Base-by-base conservation (phyloP, 92 coral and sea anemone genomes). In the Porites lobata region DNA sequence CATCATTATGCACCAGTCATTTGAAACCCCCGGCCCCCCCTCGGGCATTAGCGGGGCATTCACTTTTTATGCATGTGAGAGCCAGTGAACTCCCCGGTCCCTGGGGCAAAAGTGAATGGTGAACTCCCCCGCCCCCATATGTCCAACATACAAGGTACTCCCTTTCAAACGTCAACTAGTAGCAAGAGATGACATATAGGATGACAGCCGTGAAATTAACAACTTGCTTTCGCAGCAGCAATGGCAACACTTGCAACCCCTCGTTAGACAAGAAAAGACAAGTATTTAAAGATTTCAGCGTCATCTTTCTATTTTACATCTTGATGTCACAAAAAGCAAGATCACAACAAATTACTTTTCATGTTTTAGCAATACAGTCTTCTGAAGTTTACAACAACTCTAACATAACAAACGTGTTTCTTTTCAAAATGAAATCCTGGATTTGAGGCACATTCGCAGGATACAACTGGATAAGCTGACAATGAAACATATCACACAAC, bases 51-150 rank as follows among this genome's bases (percentile, higher is more conserved):
- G n/a, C 80, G 80, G 51, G 80, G 65, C 66, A 53, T 76, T 76
- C 80, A 76, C 80, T 20, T 19, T 76, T 76, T 76, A n/a, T 54
- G 65, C 68, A 57, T 19, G 67, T 76, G 68, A 24, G 54, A 56
- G 80, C 67, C 26, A 76, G 80, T 56, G 68, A 76, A 76, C 9
- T 76, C 80, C 68, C 67, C 13, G 38, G 52, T 70, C 75, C 75
- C 38, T 24, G 51, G 50, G 38, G 75, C 47, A 24, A 68, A 68
- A 68, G n/a, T 32, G 43, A 32, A 32, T 32, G 43, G 43, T 32
- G 43, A 32, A 32, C 43, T 32, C 43, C 43, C 43, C 43, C 43
- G 43, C 43, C 43, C 43, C 43, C 43, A 32, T 32, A 32, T 32
- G 43, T 32, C 43, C 43, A 32, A 32, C 43, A 32, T 57, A 57